These are phyloP conservation scores for Oreochromis tanganicae DNA, from an alignment of 2,113 vertebrate genomes.

Conservation along the genomic window DNA sequence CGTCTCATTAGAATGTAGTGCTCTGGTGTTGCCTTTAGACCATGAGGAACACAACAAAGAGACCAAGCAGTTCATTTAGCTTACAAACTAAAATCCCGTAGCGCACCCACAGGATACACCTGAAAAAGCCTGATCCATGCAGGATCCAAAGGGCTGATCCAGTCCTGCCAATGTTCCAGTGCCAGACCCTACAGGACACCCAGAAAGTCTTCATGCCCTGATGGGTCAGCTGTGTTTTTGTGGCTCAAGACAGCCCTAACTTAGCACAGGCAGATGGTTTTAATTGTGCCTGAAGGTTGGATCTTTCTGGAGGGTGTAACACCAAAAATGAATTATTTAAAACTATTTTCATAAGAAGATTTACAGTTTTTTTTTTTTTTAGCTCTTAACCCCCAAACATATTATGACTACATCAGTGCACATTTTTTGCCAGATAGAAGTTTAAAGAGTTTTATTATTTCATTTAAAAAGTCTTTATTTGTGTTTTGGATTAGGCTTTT, in stretches of 20 bases:
- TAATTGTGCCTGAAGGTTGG: background rate
- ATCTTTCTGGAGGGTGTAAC: background rate
- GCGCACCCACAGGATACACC: background rate
- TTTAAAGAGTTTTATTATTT: background rate
- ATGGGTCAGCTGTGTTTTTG: background rate
- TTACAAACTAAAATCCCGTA: background rate
- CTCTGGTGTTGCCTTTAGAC: background rate
- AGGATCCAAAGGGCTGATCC: background rate
- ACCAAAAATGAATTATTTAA: background rate
- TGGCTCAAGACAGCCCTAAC: background rate
- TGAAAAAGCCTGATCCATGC: background rate
- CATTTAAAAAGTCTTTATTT: background rate
- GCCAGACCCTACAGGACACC: background rate
- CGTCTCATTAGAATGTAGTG: background rate
- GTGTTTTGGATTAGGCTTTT: background rate
- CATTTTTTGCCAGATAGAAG: background rate
- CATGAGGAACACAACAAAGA: background rate
- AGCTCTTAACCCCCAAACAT: background rate
- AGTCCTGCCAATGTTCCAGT: background rate
- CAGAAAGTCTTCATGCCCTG: background rate
- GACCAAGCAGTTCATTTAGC: background rate
- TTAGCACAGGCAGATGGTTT: background rate
- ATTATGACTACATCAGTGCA: background rate
- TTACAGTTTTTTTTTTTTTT: background rate
- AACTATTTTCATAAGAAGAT: background rate